phyloP scores from a whole-genome alignment of 37 sponge, comb jelly and placozoan species.

The Cliona cf. orientalis region DNA sequence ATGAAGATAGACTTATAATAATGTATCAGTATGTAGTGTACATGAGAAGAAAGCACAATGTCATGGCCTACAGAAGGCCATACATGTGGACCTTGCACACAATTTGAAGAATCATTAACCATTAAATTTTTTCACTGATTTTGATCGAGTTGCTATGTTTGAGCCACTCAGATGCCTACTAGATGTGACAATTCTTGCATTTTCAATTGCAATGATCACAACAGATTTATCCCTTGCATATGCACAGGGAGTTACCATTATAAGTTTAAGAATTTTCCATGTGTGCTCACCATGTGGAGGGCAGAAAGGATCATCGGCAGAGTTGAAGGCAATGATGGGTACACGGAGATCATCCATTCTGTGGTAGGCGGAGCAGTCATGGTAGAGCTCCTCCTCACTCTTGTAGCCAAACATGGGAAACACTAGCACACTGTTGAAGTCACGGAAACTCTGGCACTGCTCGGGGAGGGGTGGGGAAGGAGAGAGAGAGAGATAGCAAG shows the following conservation, averaged over 20 bases:
- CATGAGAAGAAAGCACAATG: neutral
- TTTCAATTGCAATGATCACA: no score
- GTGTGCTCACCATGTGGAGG: slow-evolving; percentile 58
- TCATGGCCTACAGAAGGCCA: neutral
- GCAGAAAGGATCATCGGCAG: slow-evolving; percentile 72
- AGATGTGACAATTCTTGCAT: no score
- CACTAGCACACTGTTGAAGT: slow-evolving; percentile 8
- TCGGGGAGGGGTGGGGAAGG: no score
- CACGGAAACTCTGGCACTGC: slow-evolving; percentile 12
- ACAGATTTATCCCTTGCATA: no score
- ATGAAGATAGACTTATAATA: neutral
- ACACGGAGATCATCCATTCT: slow-evolving; percentile 32
- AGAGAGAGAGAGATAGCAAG: no score
- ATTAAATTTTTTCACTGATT: no score
- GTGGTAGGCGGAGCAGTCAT: slow-evolving; percentile 30
- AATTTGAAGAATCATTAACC: no score
- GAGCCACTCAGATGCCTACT: no score
- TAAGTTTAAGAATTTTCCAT: neutral
- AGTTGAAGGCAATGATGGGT: slow-evolving; percentile 57
- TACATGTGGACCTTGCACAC: neutral
- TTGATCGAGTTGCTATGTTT: no score
- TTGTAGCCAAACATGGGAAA: slow-evolving; percentile 80
- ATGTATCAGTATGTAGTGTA: neutral
- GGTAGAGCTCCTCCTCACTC: slow-evolving; percentile 13
- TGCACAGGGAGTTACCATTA: no score